These are phyloP conservation scores for Alca torda DNA, from an alignment of 2,797 vertebrate species.

Conservation along the genomic window DNA sequence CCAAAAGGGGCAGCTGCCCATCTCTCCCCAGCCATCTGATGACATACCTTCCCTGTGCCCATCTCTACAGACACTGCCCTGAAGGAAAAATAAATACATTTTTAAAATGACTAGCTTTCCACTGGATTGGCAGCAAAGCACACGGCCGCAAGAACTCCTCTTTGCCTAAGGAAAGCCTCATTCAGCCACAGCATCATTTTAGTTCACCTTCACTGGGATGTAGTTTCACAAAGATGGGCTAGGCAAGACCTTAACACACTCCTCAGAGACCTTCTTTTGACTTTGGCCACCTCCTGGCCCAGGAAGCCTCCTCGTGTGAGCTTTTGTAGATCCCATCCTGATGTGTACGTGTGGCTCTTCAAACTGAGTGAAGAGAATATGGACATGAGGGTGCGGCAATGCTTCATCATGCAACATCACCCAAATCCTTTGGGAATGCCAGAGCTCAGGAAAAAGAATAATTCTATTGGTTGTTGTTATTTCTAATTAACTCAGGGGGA, in stretches of 20 bases:
- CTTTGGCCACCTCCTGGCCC: background rate
- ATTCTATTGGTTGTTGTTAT: background rate
- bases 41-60: background rate
- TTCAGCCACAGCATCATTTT: background rate
- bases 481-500: background rate
- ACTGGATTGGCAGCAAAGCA: background rate
- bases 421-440: background rate
- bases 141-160: background rate
- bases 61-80: background rate
- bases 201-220: background rate
- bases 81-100: background rate
- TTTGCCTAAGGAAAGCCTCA: fast-evolving
- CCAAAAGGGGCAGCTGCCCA: background rate
- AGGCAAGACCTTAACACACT: background rate
- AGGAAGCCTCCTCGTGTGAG: fast-evolving
- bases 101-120: background rate
- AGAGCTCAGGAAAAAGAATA: background rate
- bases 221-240: background rate
- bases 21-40: background rate
- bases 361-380: fast-evolving
- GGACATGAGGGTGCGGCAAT: background rate
- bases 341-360: fast-evolving
- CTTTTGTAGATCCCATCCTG: background rate
- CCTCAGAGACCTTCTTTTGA: background rate
- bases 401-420: background rate